Base-by-base conservation (phyloP, 2,113 vertebrate species). In the Delphinapterus leucas region DNA sequence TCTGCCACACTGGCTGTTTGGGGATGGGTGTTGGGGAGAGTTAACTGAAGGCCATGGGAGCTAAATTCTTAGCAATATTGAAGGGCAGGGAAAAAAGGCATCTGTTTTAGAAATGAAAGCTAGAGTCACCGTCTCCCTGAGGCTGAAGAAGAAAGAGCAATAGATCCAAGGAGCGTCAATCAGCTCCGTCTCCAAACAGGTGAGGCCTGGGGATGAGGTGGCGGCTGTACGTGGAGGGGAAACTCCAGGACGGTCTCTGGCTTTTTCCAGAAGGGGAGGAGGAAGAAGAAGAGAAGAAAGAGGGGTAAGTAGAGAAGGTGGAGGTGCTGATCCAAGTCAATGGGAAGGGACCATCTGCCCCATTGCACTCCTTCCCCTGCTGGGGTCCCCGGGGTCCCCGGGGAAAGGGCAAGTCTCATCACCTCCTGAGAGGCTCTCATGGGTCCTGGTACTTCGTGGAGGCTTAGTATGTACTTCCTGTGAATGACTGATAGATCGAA, bases 81-180 rank as follows among this genome's bases (percentile, higher is more conserved):
- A 33, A 65, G 36, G 47, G 4, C 74, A 26, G 15, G 15, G n/a
- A 3, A 26, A 33, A 33, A n/a, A 44, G 3, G 9, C 36, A 23
- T 74, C 85, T 77, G 17, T 47, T 93, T 86, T 65, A 77, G 49
- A 76, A 47, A 41, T 47, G n/a, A 93, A 70, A 70, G 17, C 55
- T 20, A 38, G 31, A 63, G n/a, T 76, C 85, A 47, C 53, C 10
- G 17, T 18, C 11, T 90, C 28, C 44, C 60, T 13, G 61, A 47
- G 38, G 36, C 60, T 65, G 13, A 63, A 76, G 53, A 65, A 18
- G 53, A 60, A 92, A 85, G 2, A 58, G 6, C 20, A 49, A 14
- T 5, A 2, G 12, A 36, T n/a, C 11, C 44, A 33, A 38, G n/a
- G 28, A 36, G 28, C 17, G 2, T 60, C 28, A 5, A 20, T 31